phyloP scores from a whole-genome alignment of 2,888 invertebrate species.

The Lathronympha strigana region DNA sequence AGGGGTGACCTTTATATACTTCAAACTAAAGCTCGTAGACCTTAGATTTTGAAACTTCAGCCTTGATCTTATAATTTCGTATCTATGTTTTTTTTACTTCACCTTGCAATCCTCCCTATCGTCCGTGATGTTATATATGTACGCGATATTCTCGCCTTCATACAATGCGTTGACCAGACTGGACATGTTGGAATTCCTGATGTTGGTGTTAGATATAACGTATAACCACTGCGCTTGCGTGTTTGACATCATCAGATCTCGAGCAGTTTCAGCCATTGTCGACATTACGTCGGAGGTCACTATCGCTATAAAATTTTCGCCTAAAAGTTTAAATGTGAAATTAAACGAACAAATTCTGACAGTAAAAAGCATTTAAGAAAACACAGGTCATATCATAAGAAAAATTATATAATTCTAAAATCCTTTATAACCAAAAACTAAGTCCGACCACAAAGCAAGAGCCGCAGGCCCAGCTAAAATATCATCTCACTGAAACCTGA shows the following conservation, averaged over 20 bases:
- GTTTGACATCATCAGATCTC: conserved; percentile 86
- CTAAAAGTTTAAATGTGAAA: conserved; percentile 52
- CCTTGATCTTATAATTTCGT: neutral
- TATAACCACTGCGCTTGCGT: conserved; percentile 93
- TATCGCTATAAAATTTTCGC: conserved; percentile 85
- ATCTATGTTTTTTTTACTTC: neutral
- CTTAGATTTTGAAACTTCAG: neutral
- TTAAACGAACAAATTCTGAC: neutral
- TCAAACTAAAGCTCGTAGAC: too few species aligned
- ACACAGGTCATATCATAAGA: too few species aligned
- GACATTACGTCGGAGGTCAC: conserved; percentile 85
- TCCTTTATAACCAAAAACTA: too few species aligned
- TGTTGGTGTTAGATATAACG: conserved; percentile 86
- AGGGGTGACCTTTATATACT: too few species aligned
- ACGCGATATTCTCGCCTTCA: conserved; percentile 93
- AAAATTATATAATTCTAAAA: too few species aligned
- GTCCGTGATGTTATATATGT: conserved; percentile 88
- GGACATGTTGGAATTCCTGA: conserved; percentile 77
- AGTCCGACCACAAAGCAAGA: too few species aligned
- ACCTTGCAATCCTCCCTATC: conserved; percentile 82
- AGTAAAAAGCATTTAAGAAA: too few species aligned
- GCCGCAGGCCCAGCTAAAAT: too few species aligned
- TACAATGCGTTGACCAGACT: conserved; percentile 83
- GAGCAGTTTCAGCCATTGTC: conserved; percentile 88
- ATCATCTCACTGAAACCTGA: too few species aligned